These are phyloP conservation scores for Uropetala carovei DNA, from an alignment of 2,888 invertebrate species.

Conservation along the genomic window DNA sequence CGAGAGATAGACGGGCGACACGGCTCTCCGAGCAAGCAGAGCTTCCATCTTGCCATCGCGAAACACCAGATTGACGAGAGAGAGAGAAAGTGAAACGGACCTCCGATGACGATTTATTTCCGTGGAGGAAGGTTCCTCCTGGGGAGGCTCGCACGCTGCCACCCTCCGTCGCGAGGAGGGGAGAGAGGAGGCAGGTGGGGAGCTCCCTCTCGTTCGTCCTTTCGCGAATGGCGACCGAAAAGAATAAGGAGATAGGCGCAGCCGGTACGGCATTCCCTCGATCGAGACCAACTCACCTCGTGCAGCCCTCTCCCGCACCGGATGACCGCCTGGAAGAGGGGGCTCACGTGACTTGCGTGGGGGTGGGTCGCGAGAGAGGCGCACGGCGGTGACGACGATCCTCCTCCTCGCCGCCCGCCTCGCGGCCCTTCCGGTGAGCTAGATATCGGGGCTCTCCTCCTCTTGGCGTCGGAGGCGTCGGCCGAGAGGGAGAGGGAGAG, in stretches of 20 bases:
- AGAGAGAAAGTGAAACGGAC: background rate
- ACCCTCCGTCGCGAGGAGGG: constrained; percentile 9
- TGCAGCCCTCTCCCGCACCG: background rate
- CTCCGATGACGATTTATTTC: background rate
- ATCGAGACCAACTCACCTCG: constrained; percentile 15
- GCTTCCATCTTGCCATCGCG: constrained; percentile 46
- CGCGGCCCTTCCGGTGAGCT: constrained; percentile 59
- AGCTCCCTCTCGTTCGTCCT: background rate
- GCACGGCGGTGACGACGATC: background rate
- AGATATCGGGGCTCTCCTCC: constrained; percentile 37
- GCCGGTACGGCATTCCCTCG: background rate
- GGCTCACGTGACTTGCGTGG: constrained; percentile 52
- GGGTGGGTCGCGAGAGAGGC: constrained; percentile 34
- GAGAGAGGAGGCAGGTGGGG: background rate
- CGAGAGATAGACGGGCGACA: constrained; percentile 53
- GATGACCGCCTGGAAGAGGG: background rate
- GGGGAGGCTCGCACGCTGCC: background rate
- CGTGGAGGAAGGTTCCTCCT: background rate
- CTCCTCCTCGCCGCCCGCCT: constrained; percentile 25
- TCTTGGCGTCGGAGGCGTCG: constrained; percentile 61
- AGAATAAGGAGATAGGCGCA: background rate
- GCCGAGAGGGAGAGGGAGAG: constrained; percentile 23
- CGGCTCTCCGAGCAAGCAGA: constrained; percentile 31
- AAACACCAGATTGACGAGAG: constrained; percentile 27
- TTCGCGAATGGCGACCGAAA: background rate